Evolutionary conservation across 1,140 invertebrate genomes (phyloP).

Genomic region (Neoseiulus cucumeris): DNA sequence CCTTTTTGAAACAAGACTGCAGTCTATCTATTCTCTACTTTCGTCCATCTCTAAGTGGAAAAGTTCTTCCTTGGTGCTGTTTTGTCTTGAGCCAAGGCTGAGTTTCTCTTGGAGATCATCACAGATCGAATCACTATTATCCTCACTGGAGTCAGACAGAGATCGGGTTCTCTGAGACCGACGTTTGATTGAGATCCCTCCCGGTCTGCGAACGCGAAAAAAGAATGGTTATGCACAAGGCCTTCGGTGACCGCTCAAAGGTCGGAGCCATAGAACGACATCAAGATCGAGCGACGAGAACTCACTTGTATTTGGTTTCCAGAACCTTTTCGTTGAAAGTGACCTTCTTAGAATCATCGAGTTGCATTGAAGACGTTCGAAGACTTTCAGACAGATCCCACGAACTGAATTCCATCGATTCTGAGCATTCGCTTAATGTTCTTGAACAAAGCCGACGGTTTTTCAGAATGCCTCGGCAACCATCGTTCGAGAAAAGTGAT

Average conservation of each 20-base stretch:
- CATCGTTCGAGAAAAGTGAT: not conserved
- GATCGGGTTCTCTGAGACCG: not conserved
- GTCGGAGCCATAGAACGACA: not conserved
- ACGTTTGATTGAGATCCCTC: constrained; percentile 7
- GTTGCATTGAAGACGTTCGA: not conserved
- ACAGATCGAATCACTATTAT: constrained; percentile 1
- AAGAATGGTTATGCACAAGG: not conserved
- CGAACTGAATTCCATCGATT: not conserved
- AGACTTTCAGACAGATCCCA: constrained; percentile 9
- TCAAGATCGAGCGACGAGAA: too few relatives aligned
- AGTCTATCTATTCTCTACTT: not conserved
- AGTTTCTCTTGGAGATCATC: constrained; percentile 3
- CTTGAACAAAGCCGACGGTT: not conserved
- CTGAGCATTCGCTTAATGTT: not conserved
- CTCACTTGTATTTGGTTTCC: constrained; percentile 5
- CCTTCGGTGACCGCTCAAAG: not conserved
- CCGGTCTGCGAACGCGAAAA: not conserved
- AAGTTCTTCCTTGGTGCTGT: not conserved
- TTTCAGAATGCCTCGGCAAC: not conserved
- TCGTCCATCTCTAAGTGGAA: not conserved
- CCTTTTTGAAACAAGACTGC: too few relatives aligned
- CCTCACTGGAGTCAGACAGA: not conserved
- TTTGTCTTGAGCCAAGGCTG: not conserved
- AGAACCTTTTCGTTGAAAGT: constrained; percentile 5
- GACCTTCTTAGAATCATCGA: not conserved